phyloP scores from a whole-genome alignment of 2,113 vertebrate genomes.

The Calyptommatus sinebrachiatus region DNA sequence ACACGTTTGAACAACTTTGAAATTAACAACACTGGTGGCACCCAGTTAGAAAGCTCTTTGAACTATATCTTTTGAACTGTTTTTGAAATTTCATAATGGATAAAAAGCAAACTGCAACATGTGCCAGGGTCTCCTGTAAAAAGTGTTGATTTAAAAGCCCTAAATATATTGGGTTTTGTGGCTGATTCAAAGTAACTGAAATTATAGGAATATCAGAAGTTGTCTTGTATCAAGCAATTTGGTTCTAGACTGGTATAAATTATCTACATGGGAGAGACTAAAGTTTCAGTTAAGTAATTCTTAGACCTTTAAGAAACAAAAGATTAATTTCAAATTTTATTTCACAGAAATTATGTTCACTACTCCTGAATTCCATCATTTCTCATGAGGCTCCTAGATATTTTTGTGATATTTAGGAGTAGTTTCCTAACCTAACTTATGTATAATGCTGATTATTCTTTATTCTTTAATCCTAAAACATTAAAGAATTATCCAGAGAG shows the following conservation, averaged over 20 bases:
- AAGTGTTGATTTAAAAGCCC: background rate
- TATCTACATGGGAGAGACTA: no score
- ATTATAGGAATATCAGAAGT: background rate
- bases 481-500: no score
- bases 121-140: background rate
- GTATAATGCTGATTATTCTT: no score
- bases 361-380: background rate
- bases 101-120: background rate
- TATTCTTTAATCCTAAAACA: no score
- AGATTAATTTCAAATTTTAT: background rate
- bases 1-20: background rate
- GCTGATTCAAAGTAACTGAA: background rate
- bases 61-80: background rate
- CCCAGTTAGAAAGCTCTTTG: background rate
- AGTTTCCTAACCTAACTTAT: no score
- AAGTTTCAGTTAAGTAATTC: background rate
- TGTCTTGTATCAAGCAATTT: background rate
- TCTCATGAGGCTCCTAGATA: background rate
- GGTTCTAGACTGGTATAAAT: no score
- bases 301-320: no score
- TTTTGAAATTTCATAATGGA: background rate
- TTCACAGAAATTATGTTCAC: background rate
- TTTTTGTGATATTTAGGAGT: background rate
- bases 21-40: background rate
- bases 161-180: background rate